Base-by-base conservation (phyloP, 2,797 vertebrate genomes). In the Myotis planiceps region DNA sequence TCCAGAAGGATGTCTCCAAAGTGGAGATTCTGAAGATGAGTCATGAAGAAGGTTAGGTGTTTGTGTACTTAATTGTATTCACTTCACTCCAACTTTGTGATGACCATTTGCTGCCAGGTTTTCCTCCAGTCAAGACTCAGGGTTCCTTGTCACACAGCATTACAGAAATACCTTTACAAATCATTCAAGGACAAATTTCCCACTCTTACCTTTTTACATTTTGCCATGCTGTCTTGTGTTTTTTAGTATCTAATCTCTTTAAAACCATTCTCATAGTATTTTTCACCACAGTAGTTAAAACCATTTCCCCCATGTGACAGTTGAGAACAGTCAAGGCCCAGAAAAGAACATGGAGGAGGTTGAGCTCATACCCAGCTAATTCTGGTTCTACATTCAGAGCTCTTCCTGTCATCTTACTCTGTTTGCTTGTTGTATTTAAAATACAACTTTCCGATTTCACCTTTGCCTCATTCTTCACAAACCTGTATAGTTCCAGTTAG, bases 401-500 rank as follows among this genome's bases (percentile, higher is more conserved):
- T 60, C n/a, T 80, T 47, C 12, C 76, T 18, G 39, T 51, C 45
- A 1, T 49, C 29, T 80, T 25, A 81, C 29, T 74, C 37, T 82
- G n/a, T 74, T 84, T 51, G 39, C 65, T 81, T 81, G 27, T 80
- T 90, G 87, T 14, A 63, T 60, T 75, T 75, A 81, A 81, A 90
- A 47, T 60, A 27, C 2, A 51, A 8, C 66, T 95, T 93, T 81
- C 68, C 29, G 66, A 1, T 81, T 69, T 90, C 25, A 81, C 60
- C 6, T 10, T 72, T 45, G 45, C 32, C 12, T 72, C 37, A 72
- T 15, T 23, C 39, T 85, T 79, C 47, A 51, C 39, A 80, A 60
- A 34, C 58, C 27, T 42, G 21, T 58, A 29, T 47, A 66, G 47
- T n/a, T 95, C 1, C 0, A 65, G 39, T 78, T 92, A 55, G 16